phyloP scores from a whole-genome alignment of 2,888 invertebrate genomes.

The Prostheceraeus crozeri region DNA sequence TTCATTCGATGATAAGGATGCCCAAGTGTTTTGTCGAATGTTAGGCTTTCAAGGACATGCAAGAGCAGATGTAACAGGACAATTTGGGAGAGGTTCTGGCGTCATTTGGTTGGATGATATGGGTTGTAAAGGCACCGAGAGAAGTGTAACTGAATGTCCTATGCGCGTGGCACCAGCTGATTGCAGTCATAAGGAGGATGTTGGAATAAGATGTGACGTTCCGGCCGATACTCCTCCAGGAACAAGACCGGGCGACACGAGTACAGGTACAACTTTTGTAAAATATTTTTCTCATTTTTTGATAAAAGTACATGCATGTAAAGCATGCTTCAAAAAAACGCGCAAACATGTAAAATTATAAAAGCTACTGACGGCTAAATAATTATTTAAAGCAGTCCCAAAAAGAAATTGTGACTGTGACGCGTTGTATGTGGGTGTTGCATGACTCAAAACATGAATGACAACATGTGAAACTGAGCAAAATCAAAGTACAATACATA shows the following conservation, averaged over 20 bases:
- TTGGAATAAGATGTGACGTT: constrained; percentile 59
- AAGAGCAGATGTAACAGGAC: not conserved
- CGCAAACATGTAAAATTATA: no score
- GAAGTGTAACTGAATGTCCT: constrained; percentile 62
- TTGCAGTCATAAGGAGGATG: constrained; percentile 70
- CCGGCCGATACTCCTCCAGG: not conserved
- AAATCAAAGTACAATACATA: no score
- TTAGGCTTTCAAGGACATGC: constrained; percentile 46
- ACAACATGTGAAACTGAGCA: no score
- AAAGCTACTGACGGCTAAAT: no score
- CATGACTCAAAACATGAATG: no score
- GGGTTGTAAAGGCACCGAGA: constrained; percentile 63
- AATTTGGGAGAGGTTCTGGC: constrained; percentile 39
- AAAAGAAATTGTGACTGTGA: no score
- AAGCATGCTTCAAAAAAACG: no score
- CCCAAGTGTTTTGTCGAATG: constrained; percentile 58
- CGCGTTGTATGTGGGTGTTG: no score
- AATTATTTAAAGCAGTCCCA: no score
- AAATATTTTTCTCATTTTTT: no score
- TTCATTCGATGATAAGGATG: constrained; percentile 65
- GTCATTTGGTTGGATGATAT: constrained; percentile 49
- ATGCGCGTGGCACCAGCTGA: constrained; percentile 68
- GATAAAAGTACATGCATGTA: no score
- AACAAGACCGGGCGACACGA: not conserved
- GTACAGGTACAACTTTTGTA: no score